Evolutionary conservation across 2,888 invertebrate species (phyloP).

Genomic region (Eumacrocentrus americanus): DNA sequence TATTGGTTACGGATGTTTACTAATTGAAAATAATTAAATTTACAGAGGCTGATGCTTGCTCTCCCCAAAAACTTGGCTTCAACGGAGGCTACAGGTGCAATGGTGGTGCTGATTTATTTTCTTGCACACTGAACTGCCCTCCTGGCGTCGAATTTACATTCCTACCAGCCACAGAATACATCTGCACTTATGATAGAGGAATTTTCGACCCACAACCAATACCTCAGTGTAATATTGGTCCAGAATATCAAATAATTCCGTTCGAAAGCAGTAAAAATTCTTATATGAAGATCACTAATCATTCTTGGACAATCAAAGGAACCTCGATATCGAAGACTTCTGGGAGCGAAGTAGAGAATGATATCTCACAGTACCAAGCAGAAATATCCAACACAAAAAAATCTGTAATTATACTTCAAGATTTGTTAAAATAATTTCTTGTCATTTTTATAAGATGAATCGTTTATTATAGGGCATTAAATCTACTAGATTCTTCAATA

Average conservation of each 20-base stretch:
- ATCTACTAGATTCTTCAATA: not conserved
- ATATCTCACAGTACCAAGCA: not conserved
- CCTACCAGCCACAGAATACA: slow-evolving; percentile 68
- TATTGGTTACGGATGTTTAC: slow-evolving; percentile 9
- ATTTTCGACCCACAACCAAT: slow-evolving; percentile 72
- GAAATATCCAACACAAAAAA: not conserved
- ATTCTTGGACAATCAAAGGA: slow-evolving; percentile 41
- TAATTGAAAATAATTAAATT: not conserved
- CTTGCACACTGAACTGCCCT: slow-evolving; percentile 74
- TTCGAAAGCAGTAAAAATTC: slow-evolving; percentile 38
- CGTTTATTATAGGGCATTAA: slow-evolving; percentile 3
- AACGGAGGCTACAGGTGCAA: slow-evolving; percentile 80
- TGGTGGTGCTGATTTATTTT: slow-evolving; percentile 67
- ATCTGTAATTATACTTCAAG: slow-evolving; percentile 10
- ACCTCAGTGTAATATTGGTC: slow-evolving; percentile 75
- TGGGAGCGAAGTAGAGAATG: not conserved
- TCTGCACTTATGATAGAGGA: slow-evolving; percentile 72
- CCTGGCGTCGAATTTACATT: slow-evolving; percentile 69
- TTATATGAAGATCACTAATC: slow-evolving; percentile 38
- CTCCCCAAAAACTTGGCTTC: slow-evolving; percentile 70
- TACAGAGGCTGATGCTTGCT: slow-evolving; percentile 68
- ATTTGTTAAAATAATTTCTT: not conserved
- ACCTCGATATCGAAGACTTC: slow-evolving; percentile 17
- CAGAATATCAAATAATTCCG: slow-evolving; percentile 44
- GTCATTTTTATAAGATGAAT: not conserved